Conservation (phyloP, 2,888 invertebrate species). For the Hemithea aestivaria region DNA sequence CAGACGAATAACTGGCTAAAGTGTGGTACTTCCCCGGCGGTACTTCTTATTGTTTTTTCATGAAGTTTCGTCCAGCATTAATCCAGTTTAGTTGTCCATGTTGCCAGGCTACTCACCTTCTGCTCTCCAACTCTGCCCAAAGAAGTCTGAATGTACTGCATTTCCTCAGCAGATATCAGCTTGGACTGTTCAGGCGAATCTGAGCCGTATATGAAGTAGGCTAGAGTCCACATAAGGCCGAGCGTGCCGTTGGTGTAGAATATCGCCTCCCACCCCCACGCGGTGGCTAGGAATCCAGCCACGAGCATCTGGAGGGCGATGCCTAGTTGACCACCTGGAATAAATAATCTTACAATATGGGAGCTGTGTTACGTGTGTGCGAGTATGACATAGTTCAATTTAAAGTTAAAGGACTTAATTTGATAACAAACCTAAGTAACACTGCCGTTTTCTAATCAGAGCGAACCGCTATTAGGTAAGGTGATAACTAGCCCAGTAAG, state of each 20-base stretch:
- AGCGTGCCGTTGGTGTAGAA: slow-evolving; percentile 86
- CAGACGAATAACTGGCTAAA: too few species aligned
- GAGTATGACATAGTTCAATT: too few species aligned
- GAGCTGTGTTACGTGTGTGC: not conserved
- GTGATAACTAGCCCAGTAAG: too few species aligned
- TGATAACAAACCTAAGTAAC: too few species aligned
- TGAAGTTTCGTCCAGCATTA: too few species aligned
- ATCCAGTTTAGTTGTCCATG: too few species aligned
- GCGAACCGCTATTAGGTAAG: too few species aligned
- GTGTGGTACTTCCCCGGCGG: too few species aligned
- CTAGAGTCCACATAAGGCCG: slow-evolving; percentile 80
- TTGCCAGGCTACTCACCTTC: slow-evolving; percentile 53
- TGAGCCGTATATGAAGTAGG: slow-evolving; percentile 82
- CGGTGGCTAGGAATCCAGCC: slow-evolving; percentile 84
- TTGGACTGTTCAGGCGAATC: slow-evolving; percentile 81
- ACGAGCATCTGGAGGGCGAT: slow-evolving; percentile 86
- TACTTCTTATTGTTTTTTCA: too few species aligned
- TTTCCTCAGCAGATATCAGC: slow-evolving; percentile 82
- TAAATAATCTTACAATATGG: slow-evolving; percentile 3
- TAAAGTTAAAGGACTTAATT: too few species aligned
- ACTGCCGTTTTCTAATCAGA: too few species aligned
- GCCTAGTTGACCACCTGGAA: slow-evolving; percentile 85
- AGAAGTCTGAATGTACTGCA: slow-evolving; percentile 82
- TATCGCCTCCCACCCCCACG: slow-evolving; percentile 87
- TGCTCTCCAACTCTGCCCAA: slow-evolving; percentile 58